These are phyloP conservation scores for Euphydryas editha DNA, from an alignment of 2,888 invertebrate genomes.

Conservation along the genomic window DNA sequence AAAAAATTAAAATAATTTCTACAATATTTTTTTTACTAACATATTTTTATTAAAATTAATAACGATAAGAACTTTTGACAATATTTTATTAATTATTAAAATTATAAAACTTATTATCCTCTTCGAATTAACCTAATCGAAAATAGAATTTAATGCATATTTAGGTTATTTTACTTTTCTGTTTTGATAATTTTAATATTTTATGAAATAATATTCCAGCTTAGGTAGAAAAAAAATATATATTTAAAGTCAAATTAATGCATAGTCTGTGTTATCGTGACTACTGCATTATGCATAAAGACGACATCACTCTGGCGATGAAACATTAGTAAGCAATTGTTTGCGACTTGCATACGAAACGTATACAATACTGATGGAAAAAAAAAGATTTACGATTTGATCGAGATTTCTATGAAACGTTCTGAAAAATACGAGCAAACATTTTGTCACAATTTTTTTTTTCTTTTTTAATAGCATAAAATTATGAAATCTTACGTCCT, in stretches of 20 bases:
- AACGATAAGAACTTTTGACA: no score
- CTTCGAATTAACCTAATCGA: background rate
- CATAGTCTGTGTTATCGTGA: conserved; percentile 59
- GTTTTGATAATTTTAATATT: background rate
- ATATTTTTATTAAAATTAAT: no score
- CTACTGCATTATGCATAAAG: conserved; percentile 68
- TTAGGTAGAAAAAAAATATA: background rate
- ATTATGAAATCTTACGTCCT: background rate
- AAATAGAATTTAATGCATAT: background rate
- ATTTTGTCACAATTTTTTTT: background rate
- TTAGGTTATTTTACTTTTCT: no score
- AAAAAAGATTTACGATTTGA: conserved; percentile 18
- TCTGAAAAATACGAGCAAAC: background rate
- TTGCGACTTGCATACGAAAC: conserved; percentile 62
- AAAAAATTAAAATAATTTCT: no score
- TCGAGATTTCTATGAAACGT: background rate
- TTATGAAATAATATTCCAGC: background rate
- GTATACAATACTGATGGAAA: conserved; percentile 2
- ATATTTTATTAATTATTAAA: no score
- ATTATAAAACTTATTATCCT: no score
- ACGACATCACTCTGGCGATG: conserved; percentile 63
- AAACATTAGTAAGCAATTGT: conserved; percentile 69
- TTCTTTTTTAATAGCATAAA: background rate
- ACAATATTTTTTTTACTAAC: no score
- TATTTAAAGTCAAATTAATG: conserved; percentile 49